Conservation (phyloP, 2,888 invertebrate genomes). For the Catocala nupta region DNA sequence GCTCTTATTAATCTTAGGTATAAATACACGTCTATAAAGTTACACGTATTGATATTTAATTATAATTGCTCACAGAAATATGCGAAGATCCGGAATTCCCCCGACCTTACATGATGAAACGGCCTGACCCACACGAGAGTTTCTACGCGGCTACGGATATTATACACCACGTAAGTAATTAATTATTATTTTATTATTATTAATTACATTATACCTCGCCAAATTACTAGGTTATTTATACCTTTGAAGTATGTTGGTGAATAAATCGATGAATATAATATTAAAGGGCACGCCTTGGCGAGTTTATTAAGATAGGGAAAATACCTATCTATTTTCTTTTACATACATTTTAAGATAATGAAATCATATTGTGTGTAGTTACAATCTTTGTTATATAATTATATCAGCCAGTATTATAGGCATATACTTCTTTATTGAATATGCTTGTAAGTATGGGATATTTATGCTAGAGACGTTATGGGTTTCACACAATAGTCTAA, state of each 20-base stretch:
- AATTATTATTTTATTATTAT: constrained; percentile 12
- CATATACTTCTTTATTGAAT: no score
- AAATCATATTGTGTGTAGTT: no score
- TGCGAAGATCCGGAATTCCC: constrained; percentile 82
- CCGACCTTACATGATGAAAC: constrained; percentile 83
- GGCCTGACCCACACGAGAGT: constrained; percentile 84
- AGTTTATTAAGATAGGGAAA: neutral
- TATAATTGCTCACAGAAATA: constrained; percentile 70
- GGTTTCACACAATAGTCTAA: no score
- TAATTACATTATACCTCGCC: neutral
- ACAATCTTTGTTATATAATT: no score
- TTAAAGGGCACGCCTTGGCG: constrained; percentile 1
- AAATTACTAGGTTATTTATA: constrained; percentile 10
- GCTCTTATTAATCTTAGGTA: no score
- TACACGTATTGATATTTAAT: neutral
- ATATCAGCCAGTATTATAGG: no score
- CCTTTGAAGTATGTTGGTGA: constrained; percentile 11
- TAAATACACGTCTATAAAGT: neutral
- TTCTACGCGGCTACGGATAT: constrained; percentile 94
- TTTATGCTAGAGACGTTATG: no score
- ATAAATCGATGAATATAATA: constrained; percentile 10
- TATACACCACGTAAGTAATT: constrained; percentile 87
- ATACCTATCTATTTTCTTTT: neutral
- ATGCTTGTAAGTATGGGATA: no score
- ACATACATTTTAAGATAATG: neutral